Percentiles rank a stretch among this genome's conserved stretches.
Evolutionary conservation across 92 coral and sea anemone species (phyloP).

Genomic region (Epizoanthus illoricatus): DNA sequence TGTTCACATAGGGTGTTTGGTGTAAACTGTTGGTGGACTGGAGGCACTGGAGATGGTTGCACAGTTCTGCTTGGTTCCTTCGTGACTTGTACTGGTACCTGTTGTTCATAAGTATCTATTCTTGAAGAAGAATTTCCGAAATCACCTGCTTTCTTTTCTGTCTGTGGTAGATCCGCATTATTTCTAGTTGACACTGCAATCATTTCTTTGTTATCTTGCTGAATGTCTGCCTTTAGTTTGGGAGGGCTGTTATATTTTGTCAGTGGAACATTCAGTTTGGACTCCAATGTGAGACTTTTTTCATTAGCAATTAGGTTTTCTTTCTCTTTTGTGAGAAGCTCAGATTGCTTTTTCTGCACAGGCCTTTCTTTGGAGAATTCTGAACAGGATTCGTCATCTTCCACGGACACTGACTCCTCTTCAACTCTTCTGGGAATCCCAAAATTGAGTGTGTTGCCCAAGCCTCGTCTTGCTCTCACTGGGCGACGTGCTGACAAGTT

Average conservation of each 20-base stretch:
- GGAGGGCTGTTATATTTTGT: not conserved
- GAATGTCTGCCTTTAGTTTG: not conserved
- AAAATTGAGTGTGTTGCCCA: constrained; percentile 34
- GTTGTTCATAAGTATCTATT: not conserved
- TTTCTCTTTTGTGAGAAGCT: constrained; percentile 1
- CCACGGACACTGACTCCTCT: constrained; percentile 38
- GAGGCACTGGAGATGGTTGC: constrained; percentile 11
- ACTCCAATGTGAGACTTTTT: not conserved
- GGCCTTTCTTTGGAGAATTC: not conserved
- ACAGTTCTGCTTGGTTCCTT: constrained; percentile 5
- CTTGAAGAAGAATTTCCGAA: not conserved
- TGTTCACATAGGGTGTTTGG: constrained; percentile 7
- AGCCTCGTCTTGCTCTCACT: constrained; percentile 48
- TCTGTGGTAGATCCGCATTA: not conserved
- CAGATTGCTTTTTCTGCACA: not conserved
- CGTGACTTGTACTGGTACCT: not conserved
- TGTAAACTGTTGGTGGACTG: constrained; percentile 20
- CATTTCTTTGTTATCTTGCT: not conserved
- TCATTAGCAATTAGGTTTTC: not conserved
- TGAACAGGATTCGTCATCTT: constrained; percentile 36
- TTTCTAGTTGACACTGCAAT: not conserved
- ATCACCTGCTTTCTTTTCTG: not conserved
- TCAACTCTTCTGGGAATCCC: constrained; percentile 75
- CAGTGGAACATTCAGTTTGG: not conserved
- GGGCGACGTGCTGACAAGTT: constrained; percentile 71